Conservation (phyloP, 1,140 invertebrate genomes). For the Scaptomyza pallida region DNA sequence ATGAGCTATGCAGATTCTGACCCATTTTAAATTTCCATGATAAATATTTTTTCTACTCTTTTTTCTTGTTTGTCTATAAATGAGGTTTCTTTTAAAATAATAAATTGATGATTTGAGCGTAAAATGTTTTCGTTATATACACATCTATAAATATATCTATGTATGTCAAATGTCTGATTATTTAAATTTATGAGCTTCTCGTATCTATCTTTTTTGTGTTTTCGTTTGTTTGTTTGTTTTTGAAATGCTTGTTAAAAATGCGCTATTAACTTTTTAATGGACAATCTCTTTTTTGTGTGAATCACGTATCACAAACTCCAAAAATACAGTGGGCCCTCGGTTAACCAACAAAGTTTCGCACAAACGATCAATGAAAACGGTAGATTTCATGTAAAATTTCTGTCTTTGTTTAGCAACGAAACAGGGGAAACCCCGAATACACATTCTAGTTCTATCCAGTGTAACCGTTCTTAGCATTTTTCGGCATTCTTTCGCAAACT, state of each 20-base stretch:
- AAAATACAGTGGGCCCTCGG: no score
- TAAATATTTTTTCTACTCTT: not conserved
- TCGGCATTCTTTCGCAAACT: no score
- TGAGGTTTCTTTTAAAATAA: not conserved
- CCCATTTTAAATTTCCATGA: not conserved
- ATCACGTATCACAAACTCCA: not conserved
- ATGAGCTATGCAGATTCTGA: no score
- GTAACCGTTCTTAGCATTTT: no score
- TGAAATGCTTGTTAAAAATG: not conserved
- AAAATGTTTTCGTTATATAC: slow-evolving; percentile 15
- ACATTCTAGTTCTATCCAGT: no score
- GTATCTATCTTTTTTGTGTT: slow-evolving; percentile 2
- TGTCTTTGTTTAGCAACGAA: no score
- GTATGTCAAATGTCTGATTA: slow-evolving; percentile 14
- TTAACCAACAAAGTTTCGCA: no score
- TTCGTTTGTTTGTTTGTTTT: not conserved
- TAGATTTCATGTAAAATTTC: no score
- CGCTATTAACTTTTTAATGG: slow-evolving; percentile 9
- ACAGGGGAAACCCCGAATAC: no score
- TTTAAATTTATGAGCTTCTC: slow-evolving; percentile 8
- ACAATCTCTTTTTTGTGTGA: not conserved
- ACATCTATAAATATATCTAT: not conserved
- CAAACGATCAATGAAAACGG: no score
- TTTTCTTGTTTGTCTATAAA: not conserved
- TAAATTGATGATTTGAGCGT: slow-evolving; percentile 4